Evolutionary conservation across 2,888 invertebrate species (phyloP), one percentile per base, ranked within the genome.

Genomic region (Pristionchus exspectatus): DNA sequence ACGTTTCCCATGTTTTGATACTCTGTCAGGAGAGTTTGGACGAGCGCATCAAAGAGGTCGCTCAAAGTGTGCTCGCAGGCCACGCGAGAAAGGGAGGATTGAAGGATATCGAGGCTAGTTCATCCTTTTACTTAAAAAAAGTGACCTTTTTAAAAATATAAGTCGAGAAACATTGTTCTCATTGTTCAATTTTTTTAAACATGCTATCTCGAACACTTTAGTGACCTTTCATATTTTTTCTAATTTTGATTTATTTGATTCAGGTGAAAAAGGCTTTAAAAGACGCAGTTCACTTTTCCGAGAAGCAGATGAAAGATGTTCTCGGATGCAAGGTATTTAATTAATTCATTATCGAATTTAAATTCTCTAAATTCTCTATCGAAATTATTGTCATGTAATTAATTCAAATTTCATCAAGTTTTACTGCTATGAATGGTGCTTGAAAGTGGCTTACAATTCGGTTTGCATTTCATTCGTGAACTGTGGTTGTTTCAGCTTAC

Each of bases 1-100:
- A 38, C 38, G 5, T 38, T 38, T 38, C 5, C 38, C 38, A 38
- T 38, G 38, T 38, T 38, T 38, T 38, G 38, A 38, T 38, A 38
- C 38, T 38, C 38, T 38, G 3, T 63, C 63, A 63, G 63, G 63
- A 63, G 63, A 63, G n/a, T n/a, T 24, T 33, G 14, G 54, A 72
- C 38, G 74, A 74, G 3, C 72, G 74, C 5, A 50, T 88, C 56
- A 72, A 88, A 56, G 87, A 88, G 33, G 21, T 88, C 56, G n/a
- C 56, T 21, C 87, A 88, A 30, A 21, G 30, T 18, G 87, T 88
- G 24, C 74, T 88, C 30, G 30, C 74, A 18, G 27, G 30, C 9
- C 87, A 87, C 66, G 14, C n/a, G 27, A 72, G 87, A 44, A 87
- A 74, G 87, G 54, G 63, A n/a, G 87, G 63, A 63, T n/a, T 88